These are phyloP conservation scores for Andrena flavipes DNA, from an alignment of 2,888 invertebrate genomes.

Conservation along the genomic window DNA sequence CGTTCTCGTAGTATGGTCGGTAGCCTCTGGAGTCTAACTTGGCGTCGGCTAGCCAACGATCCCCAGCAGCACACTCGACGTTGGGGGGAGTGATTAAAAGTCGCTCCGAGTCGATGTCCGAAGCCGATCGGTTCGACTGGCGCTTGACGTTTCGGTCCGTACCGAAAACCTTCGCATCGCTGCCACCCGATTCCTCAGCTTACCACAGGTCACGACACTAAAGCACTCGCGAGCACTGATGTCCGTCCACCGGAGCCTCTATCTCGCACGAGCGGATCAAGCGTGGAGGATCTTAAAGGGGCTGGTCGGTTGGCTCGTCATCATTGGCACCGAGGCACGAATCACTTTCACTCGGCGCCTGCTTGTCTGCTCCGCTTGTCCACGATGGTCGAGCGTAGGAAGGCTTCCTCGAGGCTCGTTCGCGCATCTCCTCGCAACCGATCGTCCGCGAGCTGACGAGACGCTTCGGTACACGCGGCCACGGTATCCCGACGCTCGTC, in stretches of 20 bases:
- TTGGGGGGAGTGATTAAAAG: neutral
- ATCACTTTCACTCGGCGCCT: slow-evolving; percentile 40
- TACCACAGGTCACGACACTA: slow-evolving; percentile 43
- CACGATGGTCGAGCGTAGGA: neutral
- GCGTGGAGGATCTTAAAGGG: slow-evolving; percentile 23
- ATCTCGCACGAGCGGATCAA: neutral
- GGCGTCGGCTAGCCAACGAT: slow-evolving; percentile 11
- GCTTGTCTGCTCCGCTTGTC: neutral
- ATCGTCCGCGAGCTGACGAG: neutral
- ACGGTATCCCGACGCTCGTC: neutral
- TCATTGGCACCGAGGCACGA: slow-evolving; percentile 17
- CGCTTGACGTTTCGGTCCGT: neutral
- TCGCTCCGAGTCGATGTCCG: slow-evolving; percentile 29
- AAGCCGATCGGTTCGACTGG: slow-evolving; percentile 25
- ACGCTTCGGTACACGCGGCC: neutral
- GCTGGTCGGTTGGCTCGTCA: slow-evolving; percentile 12
- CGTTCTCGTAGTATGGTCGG: neutral
- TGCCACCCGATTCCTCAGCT: slow-evolving; percentile 3
- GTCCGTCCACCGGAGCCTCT: slow-evolving; percentile 6
- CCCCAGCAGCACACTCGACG: neutral
- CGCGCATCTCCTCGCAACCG: neutral
- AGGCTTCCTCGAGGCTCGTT: neutral
- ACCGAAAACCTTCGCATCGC: slow-evolving; percentile 43
- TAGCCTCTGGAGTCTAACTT: neutral
- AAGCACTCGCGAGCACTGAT: slow-evolving; percentile 38